Evolutionary conservation across 1,140 invertebrate genomes (phyloP), one percentile per base, ranked within the genome.

Genomic region (Palaemon carinicauda): DNA sequence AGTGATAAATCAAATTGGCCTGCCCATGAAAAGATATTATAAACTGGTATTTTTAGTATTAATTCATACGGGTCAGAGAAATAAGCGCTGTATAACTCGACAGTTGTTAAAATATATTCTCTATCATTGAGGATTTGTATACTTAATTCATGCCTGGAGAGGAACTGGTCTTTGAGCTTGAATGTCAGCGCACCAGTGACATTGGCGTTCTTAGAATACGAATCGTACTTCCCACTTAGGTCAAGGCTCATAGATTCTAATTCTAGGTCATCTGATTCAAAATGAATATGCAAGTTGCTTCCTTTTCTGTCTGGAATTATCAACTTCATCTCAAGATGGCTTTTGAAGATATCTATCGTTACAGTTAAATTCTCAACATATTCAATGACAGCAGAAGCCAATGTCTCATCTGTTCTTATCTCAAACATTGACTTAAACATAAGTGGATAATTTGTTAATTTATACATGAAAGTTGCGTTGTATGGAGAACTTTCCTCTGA

Each of bases 231-330:
- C 4, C 14, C 33, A 33, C 50, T 41, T 19, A 73, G 17, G 27
- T 51, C 78, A 17, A 79, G 54, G n/a, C 27, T 56, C 50, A 86
- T 17, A 5, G 77, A 86, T 24, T 86, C 84, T 51, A 86, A 14
- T 50, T 78, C 41, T 29, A 53, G 17, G 60, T 80, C 27, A 41
- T 33, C 33, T 24, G 31, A 52, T 41, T 79, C 77, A 79, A 51
- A 71, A 5, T 41, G 27, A 14, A 80, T 17, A 24, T 33, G 19
- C 17, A 86, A 9, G 51, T 17, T 79, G 5, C 21, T 69, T 41
- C 54, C 15, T 73, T 24, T 53, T 19, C 29, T 17, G 12, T 73
- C 50, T 21, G 84, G 65, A 5, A 71, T 21, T 17, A 80, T 53
- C 1, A 50, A 29, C 21, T 78, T 77, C 53, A 19, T 78, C 53